Evolutionary conservation across 2,888 invertebrate genomes (phyloP), one percentile per base, ranked within the genome.

Genomic region (Meandrusa payeni): DNA sequence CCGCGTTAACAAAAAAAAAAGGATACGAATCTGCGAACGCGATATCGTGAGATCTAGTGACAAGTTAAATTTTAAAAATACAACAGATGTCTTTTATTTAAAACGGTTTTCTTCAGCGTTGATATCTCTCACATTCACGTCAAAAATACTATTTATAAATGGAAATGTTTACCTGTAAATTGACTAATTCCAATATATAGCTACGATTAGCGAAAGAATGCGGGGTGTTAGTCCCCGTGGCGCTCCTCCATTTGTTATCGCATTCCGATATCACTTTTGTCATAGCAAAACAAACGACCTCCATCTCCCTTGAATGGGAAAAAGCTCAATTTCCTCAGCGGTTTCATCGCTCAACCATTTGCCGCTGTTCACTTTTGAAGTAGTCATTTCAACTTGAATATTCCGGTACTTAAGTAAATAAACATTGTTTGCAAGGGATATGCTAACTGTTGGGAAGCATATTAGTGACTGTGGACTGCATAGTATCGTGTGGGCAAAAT

Each of bases 321-420:
- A 91, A 13, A 89, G 55, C 20, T 76, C 80, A 42, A 82, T 80
- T 47, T 88, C 86, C 1, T 90, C 89, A 1, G 69, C 62, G 1
- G 77, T 78, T 59, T 91, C 89, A 34, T 87, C 74, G 50, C 89
- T 90, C 11, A 91, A 76, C 90, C 91, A 91, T 74, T 81, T 83
- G 48, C 76, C 82, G 49, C 65, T 70, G 17, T 67, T 61, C 39
- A 74, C 59, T 67, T 73, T 80, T 47, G 57, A 61, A 22, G 73
- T 54, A 39, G 65, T 59, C 76, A 80, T 81, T 50, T 55, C 66
- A 9, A 37, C 20, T 20, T 13, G 15, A 43, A 13, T 36, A 15
- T 40, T 44, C 27, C 32, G 9, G 9, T 22, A 29, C 12, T 28
- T 32, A 32, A 36, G 23, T 39, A 48, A 34, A 55, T 52, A 55